Evolutionary conservation across 2,888 invertebrate genomes (phyloP), one percentile per base, ranked within the genome.

Genomic region (Drosophila tanythrix): DNA sequence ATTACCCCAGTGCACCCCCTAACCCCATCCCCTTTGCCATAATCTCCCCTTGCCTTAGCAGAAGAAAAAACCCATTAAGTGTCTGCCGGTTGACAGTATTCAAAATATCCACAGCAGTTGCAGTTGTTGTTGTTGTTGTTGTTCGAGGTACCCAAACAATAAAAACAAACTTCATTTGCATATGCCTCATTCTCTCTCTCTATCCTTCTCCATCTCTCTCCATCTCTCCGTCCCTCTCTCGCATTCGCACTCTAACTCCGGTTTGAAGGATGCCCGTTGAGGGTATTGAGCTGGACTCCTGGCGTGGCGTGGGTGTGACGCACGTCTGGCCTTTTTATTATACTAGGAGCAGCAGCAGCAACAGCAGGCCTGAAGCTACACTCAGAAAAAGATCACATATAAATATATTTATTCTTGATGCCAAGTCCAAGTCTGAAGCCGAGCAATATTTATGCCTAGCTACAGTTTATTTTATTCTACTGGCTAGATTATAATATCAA

Each of bases 21-120:
- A 21, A 6, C n/a, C 25, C 36, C 1, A 2, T 3, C 6, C n/a
- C 10, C 21, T 10, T 11, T 11, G 1, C 46, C 25, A 21, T 6
- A 15, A 7, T 1, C 13, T 2, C 15, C n/a, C 27, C n/a, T 4
- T 4, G 57, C 63, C 70, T 55, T 43, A 58, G 53, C 74, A 80
- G 77, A 87, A 81, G 79, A 83, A 83, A 83, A 85, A 85, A 81
- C 76, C 85, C 85, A 85, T 85, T 85, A 85, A 85, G 88, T 85
- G 88, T 85, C 88, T 85, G 88, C 76, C 71, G 76, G 85, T 85
- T 85, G 85, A 85, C 85, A 85, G 86, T 83, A 79, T 85, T 83
- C 83, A 72, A 82, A 83, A 82, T 81, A 80, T 74, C 80, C 85
- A 85, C 29, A 51, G 69, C 36, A 50, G 58, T 58, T 58, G 46